Percentiles rank a stretch among this genome's conserved stretches.
Conservation (phyloP, 2,113 vertebrate species). For the Cathartes aura region DNA sequence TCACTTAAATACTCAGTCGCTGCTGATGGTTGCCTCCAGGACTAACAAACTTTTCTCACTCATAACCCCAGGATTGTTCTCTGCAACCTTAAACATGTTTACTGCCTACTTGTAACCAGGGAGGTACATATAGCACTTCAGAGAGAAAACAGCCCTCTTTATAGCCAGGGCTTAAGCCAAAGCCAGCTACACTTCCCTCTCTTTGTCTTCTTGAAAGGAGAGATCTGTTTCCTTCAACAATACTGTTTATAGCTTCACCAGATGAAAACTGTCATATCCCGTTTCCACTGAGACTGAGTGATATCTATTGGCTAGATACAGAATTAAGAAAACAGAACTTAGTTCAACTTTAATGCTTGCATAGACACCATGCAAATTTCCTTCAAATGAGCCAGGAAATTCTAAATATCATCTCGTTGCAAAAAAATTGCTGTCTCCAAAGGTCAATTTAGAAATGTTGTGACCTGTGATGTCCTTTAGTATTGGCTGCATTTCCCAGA, state of each 20-base stretch:
- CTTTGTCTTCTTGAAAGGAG: not conserved
- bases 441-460: slow-evolving; percentile 31
- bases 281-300: not conserved
- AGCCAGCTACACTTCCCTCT: not conserved
- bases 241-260: not conserved
- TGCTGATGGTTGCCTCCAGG: not conserved
- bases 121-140: not conserved
- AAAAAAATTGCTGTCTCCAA: not conserved
- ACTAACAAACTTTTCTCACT: not conserved
- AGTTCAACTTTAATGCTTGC: slow-evolving; percentile 6
- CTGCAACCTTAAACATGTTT: not conserved
- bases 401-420: slow-evolving; percentile 10
- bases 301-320: not conserved
- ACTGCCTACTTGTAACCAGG: not conserved
- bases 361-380: slow-evolving; percentile 11
- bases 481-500: slow-evolving; percentile 7
- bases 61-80: not conserved
- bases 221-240: not conserved
- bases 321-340: slow-evolving; percentile 23
- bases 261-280: slow-evolving; percentile 15
- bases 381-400: slow-evolving; percentile 30
- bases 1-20: not conserved
- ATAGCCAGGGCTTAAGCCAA: not conserved
- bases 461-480: slow-evolving; percentile 36
- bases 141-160: not conserved